These are phyloP conservation scores for Tenodera sinensis DNA, from an alignment of 2,888 invertebrate species.

Conservation along the genomic window DNA sequence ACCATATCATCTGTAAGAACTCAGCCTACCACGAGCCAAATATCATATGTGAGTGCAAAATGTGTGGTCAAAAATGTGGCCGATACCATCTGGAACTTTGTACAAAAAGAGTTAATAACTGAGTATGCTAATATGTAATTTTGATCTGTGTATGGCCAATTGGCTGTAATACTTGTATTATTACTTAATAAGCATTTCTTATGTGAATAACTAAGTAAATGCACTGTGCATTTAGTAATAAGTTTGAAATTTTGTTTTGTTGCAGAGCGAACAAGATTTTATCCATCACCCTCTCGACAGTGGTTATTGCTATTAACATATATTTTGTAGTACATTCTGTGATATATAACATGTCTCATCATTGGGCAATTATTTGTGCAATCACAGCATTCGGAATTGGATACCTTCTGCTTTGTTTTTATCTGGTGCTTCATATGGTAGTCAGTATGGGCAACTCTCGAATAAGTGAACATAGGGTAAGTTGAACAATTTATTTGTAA, in stretches of 20 bases:
- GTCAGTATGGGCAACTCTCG: slow-evolving; percentile 58
- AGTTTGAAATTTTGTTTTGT: slow-evolving; percentile 35
- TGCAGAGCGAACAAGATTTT: slow-evolving; percentile 65
- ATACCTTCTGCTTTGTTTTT: slow-evolving; percentile 70
- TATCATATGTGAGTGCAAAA: too few relatives aligned
- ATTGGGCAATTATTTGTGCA: slow-evolving; percentile 46
- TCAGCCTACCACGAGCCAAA: too few relatives aligned
- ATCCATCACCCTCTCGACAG: slow-evolving; percentile 60
- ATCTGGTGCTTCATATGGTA: slow-evolving; percentile 69
- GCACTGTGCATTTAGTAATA: not conserved
- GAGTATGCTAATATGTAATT: too few relatives aligned
- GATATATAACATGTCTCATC: slow-evolving; percentile 41
- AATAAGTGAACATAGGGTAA: slow-evolving; percentile 35
- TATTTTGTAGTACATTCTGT: slow-evolving; percentile 69
- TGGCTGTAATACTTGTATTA: too few relatives aligned
- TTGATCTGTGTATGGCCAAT: too few relatives aligned
- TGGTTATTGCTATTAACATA: slow-evolving; percentile 75
- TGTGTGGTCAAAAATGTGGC: too few relatives aligned
- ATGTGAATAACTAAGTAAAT: too few relatives aligned
- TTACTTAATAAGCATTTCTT: too few relatives aligned
- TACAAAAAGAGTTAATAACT: too few relatives aligned
- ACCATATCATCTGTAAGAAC: too few relatives aligned
- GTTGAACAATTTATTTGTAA: not conserved
- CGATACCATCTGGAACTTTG: too few relatives aligned
- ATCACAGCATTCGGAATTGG: slow-evolving; percentile 56